A percentile compares a stretch with the other conserved stretches of the same genome.
Evolutionary conservation across 2,888 invertebrate species (phyloP).

Genomic region (Hydrotaea cyrtoneurina): DNA sequence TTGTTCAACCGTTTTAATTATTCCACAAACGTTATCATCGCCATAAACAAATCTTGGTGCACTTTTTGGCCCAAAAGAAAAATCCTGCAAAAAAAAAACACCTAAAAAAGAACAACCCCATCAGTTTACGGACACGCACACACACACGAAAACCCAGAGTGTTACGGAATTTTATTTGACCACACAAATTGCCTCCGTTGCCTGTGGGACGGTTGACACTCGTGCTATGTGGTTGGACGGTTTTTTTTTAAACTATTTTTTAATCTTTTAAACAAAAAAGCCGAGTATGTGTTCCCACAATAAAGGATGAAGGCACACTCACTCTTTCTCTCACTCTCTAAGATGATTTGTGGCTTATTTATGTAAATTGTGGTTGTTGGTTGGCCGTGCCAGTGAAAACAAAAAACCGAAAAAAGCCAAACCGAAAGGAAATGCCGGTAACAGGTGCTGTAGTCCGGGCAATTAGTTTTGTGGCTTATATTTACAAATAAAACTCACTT

Average conservation of each 20-base stretch:
- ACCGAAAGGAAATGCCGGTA: conserved; percentile 58
- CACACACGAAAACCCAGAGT: neutral
- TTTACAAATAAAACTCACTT: no score
- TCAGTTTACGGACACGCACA: neutral
- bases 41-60: neutral
- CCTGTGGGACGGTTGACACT: conserved; percentile 17
- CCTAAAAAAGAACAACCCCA: conserved; percentile 12
- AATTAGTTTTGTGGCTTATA: conserved; percentile 72
- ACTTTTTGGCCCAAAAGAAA: neutral
- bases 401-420: neutral
- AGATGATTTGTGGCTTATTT: conserved; percentile 78
- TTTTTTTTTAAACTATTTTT: conserved; percentile 22
- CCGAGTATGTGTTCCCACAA: neutral
- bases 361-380: conserved; percentile 74
- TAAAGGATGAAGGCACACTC: conserved; percentile 8
- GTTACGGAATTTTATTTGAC: conserved; percentile 50
- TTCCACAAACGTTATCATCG: conserved; percentile 53
- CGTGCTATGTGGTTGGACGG: conserved; percentile 5
- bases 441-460: conserved; percentile 74
- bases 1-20: conserved; percentile 49
- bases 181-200: conserved; percentile 55
- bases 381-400: neutral
- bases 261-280: neutral
- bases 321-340: neutral
- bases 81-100: conserved; percentile 12